Base-by-base conservation (phyloP, 2,113 vertebrate genomes). In the Quiscalus mexicanus region DNA sequence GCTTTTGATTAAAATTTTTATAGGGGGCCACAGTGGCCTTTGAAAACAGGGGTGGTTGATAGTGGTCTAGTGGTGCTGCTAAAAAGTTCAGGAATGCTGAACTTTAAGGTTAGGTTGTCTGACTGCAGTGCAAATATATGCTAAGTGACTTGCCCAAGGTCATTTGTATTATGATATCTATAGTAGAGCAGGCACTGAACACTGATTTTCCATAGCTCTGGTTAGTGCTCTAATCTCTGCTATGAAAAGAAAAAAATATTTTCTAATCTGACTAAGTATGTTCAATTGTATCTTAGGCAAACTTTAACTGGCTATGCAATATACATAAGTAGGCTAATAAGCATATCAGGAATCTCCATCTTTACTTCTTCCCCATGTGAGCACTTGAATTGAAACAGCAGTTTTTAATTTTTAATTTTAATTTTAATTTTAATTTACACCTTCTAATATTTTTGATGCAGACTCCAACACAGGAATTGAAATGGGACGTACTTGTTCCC, bases 71-170 rank as follows among this genome's bases (percentile, higher is more conserved):
- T 96, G 69, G 86, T 94, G 69, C 89, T 95, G 73, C 94, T 95
- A 87, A 84, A 96, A 97, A 81, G 96, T 95, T 95, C 94, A 96
- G 89, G 95, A 95, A 96, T 96, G 96, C 95, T 95, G 91, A 96
- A 96, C 95, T 95, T 96, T 96, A 96, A 96, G 91, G 93, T 96
- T 97, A 96, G 91, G 89, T 95, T 96, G 96, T 95, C 95, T 97
- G 94, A 96, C 91, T 96, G 94, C 93, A 93, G 95, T 95, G 96
- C 96, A 97, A 96, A 97, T 97, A 97, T 95, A 97, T 95, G 93
- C 96, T 93, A 96, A 97, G 94, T 96, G 95, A 97, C 94, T 95
- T 96, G 95, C 94, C 94, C 96, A 97, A 96, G 95, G 95, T 96
- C 96, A 95, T 96, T 96, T 95, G 93, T 96, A 95, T 96, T 96